phyloP scores from a whole-genome alignment of 1,140 invertebrate genomes.

The Hormaphis cornu region DNA sequence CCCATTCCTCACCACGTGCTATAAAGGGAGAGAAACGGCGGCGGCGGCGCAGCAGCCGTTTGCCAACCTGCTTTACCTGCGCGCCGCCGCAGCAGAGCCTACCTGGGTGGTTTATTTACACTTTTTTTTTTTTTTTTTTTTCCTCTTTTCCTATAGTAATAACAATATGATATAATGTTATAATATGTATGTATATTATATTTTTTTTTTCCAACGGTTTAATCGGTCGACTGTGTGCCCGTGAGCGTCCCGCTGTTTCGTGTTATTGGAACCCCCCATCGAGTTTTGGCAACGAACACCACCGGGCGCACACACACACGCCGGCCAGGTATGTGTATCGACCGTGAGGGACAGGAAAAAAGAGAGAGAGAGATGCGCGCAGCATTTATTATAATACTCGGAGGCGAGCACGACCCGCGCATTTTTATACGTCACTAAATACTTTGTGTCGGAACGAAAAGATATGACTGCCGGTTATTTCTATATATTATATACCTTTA shows the following conservation, averaged over 20 bases:
- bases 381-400: constrained; percentile 10
- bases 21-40: not conserved
- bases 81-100: not conserved
- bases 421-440: constrained; percentile 27
- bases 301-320: not conserved
- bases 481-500: too few species aligned
- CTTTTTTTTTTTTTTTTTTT: not conserved
- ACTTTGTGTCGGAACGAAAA: constrained; percentile 14
- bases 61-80: not conserved
- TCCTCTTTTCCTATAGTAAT: not conserved
- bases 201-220: constrained; percentile 15
- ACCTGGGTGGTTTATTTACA: constrained; percentile 23
- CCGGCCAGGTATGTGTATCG: not conserved
- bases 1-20: too few species aligned
- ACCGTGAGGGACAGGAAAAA: not conserved
- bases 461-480: constrained; percentile 4
- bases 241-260: constrained; percentile 6
- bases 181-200: not conserved
- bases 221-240: constrained; percentile 3
- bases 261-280: constrained; percentile 19
- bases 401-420: not conserved
- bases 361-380: not conserved
- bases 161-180: not conserved
- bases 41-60: not conserved
- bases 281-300: constrained; percentile 24